Evolutionary conservation across 2,797 vertebrate genomes (phyloP).

Genomic region (Limosa lapponica): DNA sequence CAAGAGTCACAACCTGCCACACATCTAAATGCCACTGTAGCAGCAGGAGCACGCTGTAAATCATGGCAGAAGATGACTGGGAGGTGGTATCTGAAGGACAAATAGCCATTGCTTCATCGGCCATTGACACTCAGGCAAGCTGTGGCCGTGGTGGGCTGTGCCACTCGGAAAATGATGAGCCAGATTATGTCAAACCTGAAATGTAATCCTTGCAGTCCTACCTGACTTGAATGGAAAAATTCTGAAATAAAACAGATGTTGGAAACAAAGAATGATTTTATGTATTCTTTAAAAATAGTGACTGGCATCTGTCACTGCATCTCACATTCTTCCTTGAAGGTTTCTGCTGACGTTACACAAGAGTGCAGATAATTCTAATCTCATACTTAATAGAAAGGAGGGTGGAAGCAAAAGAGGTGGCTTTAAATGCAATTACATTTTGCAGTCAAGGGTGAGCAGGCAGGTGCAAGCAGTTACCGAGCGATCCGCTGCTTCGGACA

Average conservation of each 20-base stretch:
- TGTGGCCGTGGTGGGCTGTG: fast-evolving
- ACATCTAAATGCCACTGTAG: not conserved
- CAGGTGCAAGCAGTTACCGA: not conserved
- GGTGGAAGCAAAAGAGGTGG: not conserved
- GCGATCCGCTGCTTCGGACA: not conserved
- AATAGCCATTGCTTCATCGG: conserved; percentile 53
- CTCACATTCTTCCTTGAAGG: not conserved
- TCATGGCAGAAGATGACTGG: not conserved
- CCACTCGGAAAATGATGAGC: not conserved
- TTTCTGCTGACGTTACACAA: not conserved
- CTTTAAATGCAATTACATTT: not conserved
- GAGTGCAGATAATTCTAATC: not conserved
- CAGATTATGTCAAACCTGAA: not conserved
- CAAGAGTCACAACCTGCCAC: conserved; percentile 51
- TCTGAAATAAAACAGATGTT: not conserved
- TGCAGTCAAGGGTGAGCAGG: not conserved
- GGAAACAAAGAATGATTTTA: not conserved
- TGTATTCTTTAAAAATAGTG: not conserved
- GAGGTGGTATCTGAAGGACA: conserved; percentile 46
- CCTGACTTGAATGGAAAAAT: not conserved
- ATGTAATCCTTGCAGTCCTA: not conserved
- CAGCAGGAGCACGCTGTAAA: not conserved
- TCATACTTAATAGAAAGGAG: not conserved
- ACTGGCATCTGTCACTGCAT: not conserved
- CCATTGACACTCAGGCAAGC: not conserved